Evolutionary conservation across 2,113 vertebrate species (phyloP), one percentile per base, ranked within the genome.

Genomic region (Cyprinodon brontotheroides): DNA sequence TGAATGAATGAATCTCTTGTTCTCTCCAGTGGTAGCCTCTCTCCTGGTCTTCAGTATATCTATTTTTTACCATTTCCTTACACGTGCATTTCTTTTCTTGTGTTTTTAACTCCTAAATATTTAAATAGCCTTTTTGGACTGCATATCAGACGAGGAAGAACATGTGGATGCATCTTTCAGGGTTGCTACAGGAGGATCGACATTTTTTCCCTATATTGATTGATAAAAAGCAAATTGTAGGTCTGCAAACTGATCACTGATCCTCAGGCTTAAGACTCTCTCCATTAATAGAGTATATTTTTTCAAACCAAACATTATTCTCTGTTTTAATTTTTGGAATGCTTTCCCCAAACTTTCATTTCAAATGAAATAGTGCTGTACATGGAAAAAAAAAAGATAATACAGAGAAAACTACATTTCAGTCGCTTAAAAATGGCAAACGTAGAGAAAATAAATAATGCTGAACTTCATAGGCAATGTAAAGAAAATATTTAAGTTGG

Each of bases 101-200:
- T 41, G 9, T 72, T 86, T 84, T 90, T 57, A 71, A 48, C 83
- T 70, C 39, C n/a, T 91, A 77, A 90, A 92, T 91, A 85, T 91
- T 90, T 89, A 71, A 92, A 57, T 65, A 88, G 82, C 79, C 84
- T 86, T 85, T 91, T 75, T 77, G n/a, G 85, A 68, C 29, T 92
- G n/a, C 86, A 91, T 90, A 86, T 91, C 89, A 92, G 59, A 92
- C 87, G 75, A n/a, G 40, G 48, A 65, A 61, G 53, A 78, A 72
- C 76, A 82, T 70, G 65, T 78, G 75, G 75, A 77, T 67, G 37
- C 74, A 47, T 80, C 63, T 69, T 29, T 29, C 29, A 29, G 29
- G 29, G 29, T 1, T 29, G 29, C 29, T 29, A 29, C 29, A 29
- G 29, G 29, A 29, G 29, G 66, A 43, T 17, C 13, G 37, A 57